Percentiles rank a stretch among this genome's conserved stretches.
phyloP scores from a whole-genome alignment of 2,888 invertebrate species.

The Candidula unifasciata region DNA sequence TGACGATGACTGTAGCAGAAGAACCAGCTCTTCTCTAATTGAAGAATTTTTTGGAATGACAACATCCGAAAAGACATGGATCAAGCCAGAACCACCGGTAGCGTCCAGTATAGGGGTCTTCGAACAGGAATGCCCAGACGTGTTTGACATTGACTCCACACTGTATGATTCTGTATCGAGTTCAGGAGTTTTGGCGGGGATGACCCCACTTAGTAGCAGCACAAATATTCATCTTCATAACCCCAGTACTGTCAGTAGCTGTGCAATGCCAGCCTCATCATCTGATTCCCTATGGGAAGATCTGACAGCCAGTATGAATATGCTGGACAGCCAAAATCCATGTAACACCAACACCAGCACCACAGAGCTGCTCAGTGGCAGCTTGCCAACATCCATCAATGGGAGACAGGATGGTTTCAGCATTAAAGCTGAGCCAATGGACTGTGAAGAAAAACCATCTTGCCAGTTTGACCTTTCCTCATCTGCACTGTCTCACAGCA shows the following conservation, averaged over 20 bases:
- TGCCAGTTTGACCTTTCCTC: conserved; percentile 62
- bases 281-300: conserved; percentile 72
- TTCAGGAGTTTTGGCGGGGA: background rate
- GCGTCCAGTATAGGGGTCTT: conserved; percentile 31
- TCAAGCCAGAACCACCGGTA: conserved; percentile 54
- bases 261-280: conserved; percentile 49
- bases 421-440: conserved; percentile 66
- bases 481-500: background rate
- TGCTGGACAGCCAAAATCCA: conserved; percentile 59
- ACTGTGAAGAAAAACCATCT: conserved; percentile 65
- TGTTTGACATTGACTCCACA: conserved; percentile 53
- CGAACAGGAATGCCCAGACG: conserved; percentile 41
- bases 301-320: conserved; percentile 69
- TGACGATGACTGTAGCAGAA: conserved; percentile 52
- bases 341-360: conserved; percentile 47
- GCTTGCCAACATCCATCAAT: conserved; percentile 26
- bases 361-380: conserved; percentile 50
- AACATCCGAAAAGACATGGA: conserved; percentile 27
- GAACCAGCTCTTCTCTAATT: conserved; percentile 65
- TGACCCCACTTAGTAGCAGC: background rate
- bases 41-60: conserved; percentile 63
- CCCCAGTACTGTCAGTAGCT: conserved; percentile 29
- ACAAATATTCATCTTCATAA: background rate
- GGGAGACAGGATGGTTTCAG: conserved; percentile 2
- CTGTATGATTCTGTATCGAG: conserved; percentile 51